Evolutionary conservation across 2,888 invertebrate species (phyloP).

Genomic region (Synergus japonicus): DNA sequence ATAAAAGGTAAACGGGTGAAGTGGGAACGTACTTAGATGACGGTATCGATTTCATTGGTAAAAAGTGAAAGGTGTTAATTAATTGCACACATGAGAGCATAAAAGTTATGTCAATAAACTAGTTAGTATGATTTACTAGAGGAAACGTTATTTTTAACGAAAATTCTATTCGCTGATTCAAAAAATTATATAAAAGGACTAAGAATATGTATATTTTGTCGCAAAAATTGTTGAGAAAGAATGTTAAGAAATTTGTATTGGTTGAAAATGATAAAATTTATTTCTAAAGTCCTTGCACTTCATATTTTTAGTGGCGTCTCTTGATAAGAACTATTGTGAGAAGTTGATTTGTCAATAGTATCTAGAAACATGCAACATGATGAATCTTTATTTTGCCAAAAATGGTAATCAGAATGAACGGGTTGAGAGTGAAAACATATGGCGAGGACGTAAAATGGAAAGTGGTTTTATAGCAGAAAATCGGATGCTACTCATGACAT

Average conservation of each 20-base stretch:
- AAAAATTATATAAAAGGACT: neutral
- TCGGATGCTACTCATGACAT: conserved; percentile 51
- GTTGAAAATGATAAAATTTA: neutral
- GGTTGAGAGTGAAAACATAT: conserved; percentile 64
- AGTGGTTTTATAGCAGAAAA: conserved; percentile 62
- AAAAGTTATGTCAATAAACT: neutral
- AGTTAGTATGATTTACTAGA: neutral
- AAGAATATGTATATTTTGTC: too few species aligned
- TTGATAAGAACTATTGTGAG: neutral
- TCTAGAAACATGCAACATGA: neutral
- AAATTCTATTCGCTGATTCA: neutral
- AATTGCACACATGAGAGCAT: conserved; percentile 24
- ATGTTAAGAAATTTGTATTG: neutral
- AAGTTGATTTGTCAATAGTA: neutral
- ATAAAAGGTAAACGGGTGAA: conserved; percentile 25
- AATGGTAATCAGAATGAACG: conserved; percentile 52
- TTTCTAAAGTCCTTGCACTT: neutral
- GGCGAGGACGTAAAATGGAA: conserved; percentile 62
- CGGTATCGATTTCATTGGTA: conserved; percentile 37
- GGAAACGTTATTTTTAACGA: neutral
- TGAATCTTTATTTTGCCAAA: conserved; percentile 26
- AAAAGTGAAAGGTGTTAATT: conserved; percentile 41
- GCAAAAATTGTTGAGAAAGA: neutral
- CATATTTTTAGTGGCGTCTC: neutral
- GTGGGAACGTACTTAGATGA: conserved; percentile 10